These are phyloP conservation scores for Dysmachus trigonus DNA, from an alignment of 2,888 invertebrate genomes.

Conservation along the genomic window DNA sequence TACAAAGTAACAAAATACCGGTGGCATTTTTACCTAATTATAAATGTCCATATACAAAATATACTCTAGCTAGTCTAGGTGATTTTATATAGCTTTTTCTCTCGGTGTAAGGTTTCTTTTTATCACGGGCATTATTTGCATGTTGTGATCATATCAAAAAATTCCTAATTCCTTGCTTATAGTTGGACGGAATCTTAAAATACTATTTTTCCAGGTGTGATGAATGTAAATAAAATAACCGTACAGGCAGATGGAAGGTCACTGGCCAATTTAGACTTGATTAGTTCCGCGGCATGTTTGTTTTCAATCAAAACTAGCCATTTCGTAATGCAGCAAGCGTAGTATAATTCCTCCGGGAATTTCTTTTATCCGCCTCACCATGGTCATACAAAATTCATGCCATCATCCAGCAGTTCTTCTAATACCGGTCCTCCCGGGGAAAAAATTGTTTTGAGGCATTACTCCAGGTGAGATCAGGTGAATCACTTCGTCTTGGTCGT, in stretches of 20 bases:
- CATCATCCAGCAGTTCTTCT: not conserved
- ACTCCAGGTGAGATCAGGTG: not conserved
- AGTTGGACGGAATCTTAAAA: not conserved
- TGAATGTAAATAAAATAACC: not conserved
- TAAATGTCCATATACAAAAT: no score
- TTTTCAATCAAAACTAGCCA: not conserved
- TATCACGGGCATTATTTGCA: not conserved
- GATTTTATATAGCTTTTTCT: no score
- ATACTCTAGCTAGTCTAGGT: no score
- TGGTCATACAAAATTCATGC: not conserved
- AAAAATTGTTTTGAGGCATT: not conserved
- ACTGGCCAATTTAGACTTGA: not conserved
- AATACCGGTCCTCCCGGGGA: not conserved
- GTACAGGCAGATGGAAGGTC: not conserved
- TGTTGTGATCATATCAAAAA: not conserved
- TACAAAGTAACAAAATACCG: no score
- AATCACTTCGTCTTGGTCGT: not conserved
- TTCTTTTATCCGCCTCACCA: not conserved
- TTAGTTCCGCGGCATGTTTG: not conserved
- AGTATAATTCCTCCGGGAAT: not conserved
- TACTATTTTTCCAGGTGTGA: not conserved
- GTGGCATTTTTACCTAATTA: no score
- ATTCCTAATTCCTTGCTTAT: not conserved
- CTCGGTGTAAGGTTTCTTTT: no score
- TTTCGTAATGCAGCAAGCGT: not conserved